Base-by-base conservation (phyloP, 2,888 invertebrate species). In the Quadroppia sp. region DNA sequence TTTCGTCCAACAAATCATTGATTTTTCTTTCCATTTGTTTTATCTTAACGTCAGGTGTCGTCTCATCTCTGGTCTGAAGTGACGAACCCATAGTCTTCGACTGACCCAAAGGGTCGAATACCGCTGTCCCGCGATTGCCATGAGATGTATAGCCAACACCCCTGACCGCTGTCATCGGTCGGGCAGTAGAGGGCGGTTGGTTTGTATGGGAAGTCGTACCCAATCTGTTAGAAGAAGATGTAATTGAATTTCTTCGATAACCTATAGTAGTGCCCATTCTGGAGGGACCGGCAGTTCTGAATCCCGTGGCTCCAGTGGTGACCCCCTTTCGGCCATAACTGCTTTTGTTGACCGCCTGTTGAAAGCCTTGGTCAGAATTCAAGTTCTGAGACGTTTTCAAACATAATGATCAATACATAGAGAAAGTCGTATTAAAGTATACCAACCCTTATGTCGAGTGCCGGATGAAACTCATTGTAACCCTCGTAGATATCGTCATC, bases 81-180 rank as follows among this genome's bases (percentile, higher is more conserved):
- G 87, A 86, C 69, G 87, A 88, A 75, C 85, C 86, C 67, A 85
- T 82, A 20, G 83, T 82, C 77, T 84, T 84, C 28, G 86, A 86
- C 77, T 90, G 89, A 79, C 90, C 88, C 75, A 94, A 83, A 6
- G 91, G 92, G 82, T 94, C 90, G 80, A 92, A 90, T 20, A 81
- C 80, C 20, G 71, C 32, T 61, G 80, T 81, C 61, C 76, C 82
- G 4, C 59, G 50, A 75, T 50, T 69, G 23, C 72, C 61, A 1
- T 71, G 36, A 1, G 94, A 93, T 4, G 93, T 93, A 82, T 94
- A 99, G 0, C 99, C 99, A 32, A 94, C 97, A 11, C 94, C 97
- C 74, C 94, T 87, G 50, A 98, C 93, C 1, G 98, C 97, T 2
- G 99, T 99, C 87, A 98, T 95, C 0, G 99, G 98, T 74, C 99